These are phyloP conservation scores for Pterostichus niger DNA, from an alignment of 2,888 invertebrate species.

Conservation along the genomic window DNA sequence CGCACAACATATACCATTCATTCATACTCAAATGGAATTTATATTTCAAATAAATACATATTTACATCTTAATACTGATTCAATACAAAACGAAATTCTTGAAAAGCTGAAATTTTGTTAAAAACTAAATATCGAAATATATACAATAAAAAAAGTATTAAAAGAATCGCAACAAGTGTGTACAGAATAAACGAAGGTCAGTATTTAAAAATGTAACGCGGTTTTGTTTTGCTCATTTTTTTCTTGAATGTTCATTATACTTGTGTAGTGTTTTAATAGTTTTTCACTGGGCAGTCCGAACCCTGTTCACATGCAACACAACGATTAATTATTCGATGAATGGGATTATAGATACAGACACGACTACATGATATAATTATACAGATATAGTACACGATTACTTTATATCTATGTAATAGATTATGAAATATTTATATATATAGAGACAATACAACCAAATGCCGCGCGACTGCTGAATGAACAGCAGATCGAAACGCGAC, in stretches of 20 bases:
- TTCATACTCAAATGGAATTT: slow-evolving; percentile 64
- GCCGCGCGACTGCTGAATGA: slow-evolving; percentile 23
- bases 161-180: slow-evolving; percentile 37
- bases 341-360: slow-evolving; percentile 63
- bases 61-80: slow-evolving; percentile 67
- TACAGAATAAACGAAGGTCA: slow-evolving; percentile 26
- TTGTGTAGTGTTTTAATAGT: slow-evolving; percentile 45
- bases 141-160: slow-evolving; percentile 39
- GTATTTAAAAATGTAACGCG: slow-evolving; percentile 58
- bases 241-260: slow-evolving; percentile 49
- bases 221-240: slow-evolving; percentile 46
- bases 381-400: slow-evolving; percentile 67
- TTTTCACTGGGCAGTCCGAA: slow-evolving; percentile 66
- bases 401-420: slow-evolving; percentile 60
- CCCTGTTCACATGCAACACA: slow-evolving; percentile 66
- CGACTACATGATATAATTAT: slow-evolving; percentile 67
- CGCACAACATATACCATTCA: slow-evolving; percentile 56
- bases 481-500: slow-evolving; percentile 2
- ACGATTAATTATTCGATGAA: slow-evolving; percentile 60
- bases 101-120: slow-evolving; percentile 44
- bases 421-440: slow-evolving; percentile 63
- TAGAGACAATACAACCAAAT: slow-evolving; percentile 63
- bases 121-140: slow-evolving; percentile 34
- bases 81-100: slow-evolving; percentile 63
- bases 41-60: slow-evolving; percentile 66